phyloP scores from a whole-genome alignment of 2,113 vertebrate genomes.

The Scalopus aquaticus region DNA sequence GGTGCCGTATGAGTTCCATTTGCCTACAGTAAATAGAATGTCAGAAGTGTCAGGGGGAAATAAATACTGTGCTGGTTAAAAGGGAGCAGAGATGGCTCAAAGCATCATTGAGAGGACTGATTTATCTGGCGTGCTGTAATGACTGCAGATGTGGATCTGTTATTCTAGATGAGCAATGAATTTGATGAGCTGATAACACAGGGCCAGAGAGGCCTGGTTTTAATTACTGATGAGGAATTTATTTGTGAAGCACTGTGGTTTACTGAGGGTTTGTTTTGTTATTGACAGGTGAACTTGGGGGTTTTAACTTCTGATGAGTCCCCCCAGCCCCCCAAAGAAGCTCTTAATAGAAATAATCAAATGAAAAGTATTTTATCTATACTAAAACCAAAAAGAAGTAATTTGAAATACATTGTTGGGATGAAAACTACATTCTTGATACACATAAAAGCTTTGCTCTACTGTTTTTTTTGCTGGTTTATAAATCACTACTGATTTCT shows the following conservation, averaged over 20 bases:
- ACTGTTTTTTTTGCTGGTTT: constrained; percentile 71
- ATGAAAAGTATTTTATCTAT: constrained; percentile 76
- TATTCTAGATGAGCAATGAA: constrained; percentile 92
- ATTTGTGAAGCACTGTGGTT: constrained; percentile 90
- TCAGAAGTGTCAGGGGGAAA: constrained; percentile 91
- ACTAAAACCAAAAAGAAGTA: constrained; percentile 79
- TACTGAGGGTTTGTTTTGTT: constrained; percentile 87
- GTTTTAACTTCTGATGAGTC: constrained; percentile 85
- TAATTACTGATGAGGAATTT: constrained; percentile 94
- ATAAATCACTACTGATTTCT: constrained; percentile 27
- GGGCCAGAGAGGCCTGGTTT: constrained; percentile 89
- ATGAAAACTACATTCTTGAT: constrained; percentile 68
- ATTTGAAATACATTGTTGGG: constrained; percentile 77
- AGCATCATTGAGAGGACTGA: constrained; percentile 90
- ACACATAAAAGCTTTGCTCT: constrained; percentile 69
- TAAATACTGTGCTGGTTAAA: constrained; percentile 91
- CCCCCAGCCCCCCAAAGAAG: constrained; percentile 28
- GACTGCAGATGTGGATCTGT: constrained; percentile 92
- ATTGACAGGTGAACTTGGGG: constrained; percentile 91
- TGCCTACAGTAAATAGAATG: constrained; percentile 95
- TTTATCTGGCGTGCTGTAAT: constrained; percentile 91
- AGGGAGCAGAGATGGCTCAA: constrained; percentile 89
- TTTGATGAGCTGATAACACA: constrained; percentile 91
- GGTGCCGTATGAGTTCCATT: constrained; percentile 90
- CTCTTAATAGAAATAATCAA: constrained; percentile 67